Percentiles rank a stretch among this genome's conserved stretches.
phyloP scores from a whole-genome alignment of 1,140 invertebrate species.

The Brachionus sp. region DNA sequence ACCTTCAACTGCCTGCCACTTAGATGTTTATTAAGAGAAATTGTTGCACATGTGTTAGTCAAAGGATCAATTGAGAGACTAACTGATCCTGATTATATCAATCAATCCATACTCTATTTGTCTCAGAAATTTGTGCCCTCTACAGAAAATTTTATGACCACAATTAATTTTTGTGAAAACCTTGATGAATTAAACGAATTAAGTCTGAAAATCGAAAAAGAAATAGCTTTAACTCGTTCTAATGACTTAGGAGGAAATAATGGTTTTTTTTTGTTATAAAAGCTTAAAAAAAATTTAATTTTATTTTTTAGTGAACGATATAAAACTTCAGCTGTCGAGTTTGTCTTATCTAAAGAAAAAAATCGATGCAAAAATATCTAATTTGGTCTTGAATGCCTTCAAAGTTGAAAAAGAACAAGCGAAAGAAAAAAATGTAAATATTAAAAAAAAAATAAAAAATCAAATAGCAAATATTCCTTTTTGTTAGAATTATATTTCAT shows the following conservation, averaged over 20 bases:
- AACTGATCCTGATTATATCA: slow-evolving; percentile 89
- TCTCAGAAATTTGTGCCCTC: neutral
- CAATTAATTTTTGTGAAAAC: slow-evolving; percentile 20
- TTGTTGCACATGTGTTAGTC: slow-evolving; percentile 75
- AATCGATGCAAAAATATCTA: slow-evolving; percentile 67
- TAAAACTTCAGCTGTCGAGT: slow-evolving; percentile 84
- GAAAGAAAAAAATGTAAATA: slow-evolving; percentile 49
- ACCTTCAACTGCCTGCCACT: slow-evolving; percentile 9
- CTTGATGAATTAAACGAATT: slow-evolving; percentile 74
- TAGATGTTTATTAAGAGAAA: slow-evolving; percentile 61
- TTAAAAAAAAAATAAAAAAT: neutral
- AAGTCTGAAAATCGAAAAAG: slow-evolving; percentile 71
- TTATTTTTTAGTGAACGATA: slow-evolving; percentile 64
- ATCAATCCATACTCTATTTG: slow-evolving; percentile 82
- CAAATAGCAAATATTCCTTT: too few relatives aligned
- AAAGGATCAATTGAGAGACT: slow-evolving; percentile 74
- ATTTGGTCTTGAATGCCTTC: slow-evolving; percentile 60
- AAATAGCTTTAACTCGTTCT: slow-evolving; percentile 73
- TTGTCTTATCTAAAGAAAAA: slow-evolving; percentile 75
- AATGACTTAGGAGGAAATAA: slow-evolving; percentile 77
- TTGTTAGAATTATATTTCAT: too few relatives aligned
- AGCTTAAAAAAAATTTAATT: neutral
- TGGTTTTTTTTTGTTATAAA: slow-evolving; percentile 56
- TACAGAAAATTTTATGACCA: slow-evolving; percentile 38
- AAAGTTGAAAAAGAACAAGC: slow-evolving; percentile 56